These are phyloP conservation scores for Chrysomallon squamiferum DNA, from an alignment of 1,140 invertebrate species.

Conservation along the genomic window DNA sequence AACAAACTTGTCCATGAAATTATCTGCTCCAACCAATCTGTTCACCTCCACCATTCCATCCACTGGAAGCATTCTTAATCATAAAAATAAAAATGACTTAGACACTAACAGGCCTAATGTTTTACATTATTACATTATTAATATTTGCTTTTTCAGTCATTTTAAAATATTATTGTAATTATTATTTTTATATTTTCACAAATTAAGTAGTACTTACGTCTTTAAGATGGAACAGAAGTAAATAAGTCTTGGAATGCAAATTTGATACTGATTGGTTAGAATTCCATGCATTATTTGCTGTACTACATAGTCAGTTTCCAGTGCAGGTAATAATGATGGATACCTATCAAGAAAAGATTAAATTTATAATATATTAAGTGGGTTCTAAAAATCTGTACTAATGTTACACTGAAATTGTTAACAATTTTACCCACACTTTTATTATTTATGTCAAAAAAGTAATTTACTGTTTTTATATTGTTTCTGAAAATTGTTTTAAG, in stretches of 20 bases:
- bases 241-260: conserved; percentile 43
- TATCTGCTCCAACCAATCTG: conserved; percentile 35
- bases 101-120: background rate
- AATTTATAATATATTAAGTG: too few species aligned
- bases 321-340: conserved; percentile 82
- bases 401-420: too few species aligned
- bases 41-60: conserved; percentile 32
- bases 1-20: conserved; percentile 42
- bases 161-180: too few species aligned
- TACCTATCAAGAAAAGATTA: conserved; percentile 72
- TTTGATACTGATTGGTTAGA: conserved; percentile 46
- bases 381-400: too few species aligned
- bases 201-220: conserved; percentile 46
- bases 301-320: conserved; percentile 68
- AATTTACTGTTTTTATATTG: too few species aligned
- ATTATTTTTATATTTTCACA: too few species aligned
- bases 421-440: too few species aligned
- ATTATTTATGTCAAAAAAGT: too few species aligned
- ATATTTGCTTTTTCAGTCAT: too few species aligned
- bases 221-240: conserved; percentile 38
- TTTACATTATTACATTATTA: background rate
- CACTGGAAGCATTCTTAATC: conserved; percentile 38
- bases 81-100: conserved; percentile 4
- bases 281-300: conserved; percentile 43
- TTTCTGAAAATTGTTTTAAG: too few species aligned